phyloP scores from a whole-genome alignment of 2,888 invertebrate species.

The Campoplex nolae region DNA sequence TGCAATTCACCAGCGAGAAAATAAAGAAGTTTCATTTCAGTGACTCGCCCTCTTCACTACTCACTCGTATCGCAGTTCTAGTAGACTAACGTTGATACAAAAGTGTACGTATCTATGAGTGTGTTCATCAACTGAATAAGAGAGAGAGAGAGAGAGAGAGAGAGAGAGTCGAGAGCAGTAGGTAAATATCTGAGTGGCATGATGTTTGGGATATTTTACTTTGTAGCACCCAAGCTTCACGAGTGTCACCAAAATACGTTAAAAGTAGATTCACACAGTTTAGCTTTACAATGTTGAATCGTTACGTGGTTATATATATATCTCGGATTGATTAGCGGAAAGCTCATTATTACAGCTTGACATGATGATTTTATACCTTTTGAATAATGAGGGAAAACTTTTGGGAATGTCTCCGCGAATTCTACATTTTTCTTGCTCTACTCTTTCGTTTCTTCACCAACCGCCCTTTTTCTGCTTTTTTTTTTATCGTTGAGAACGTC shows the following conservation, averaged over 20 bases:
- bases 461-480: not conserved
- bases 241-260: constrained; percentile 14
- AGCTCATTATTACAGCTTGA: constrained; percentile 13
- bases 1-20: constrained; percentile 58
- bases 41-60: constrained; percentile 49
- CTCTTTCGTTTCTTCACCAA: too few relatives aligned
- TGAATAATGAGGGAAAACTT: too few relatives aligned
- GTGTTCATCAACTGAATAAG: constrained; percentile 24
- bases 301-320: not conserved
- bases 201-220: constrained; percentile 29
- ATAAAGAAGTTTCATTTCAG: constrained; percentile 61
- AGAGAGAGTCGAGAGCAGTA: constrained; percentile 1
- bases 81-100: constrained; percentile 24
- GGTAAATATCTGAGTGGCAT: constrained; percentile 36
- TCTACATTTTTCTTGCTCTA: not conserved
- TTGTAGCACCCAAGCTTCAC: not conserved
- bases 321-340: not conserved
- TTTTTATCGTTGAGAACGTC: not conserved
- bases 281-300: not conserved
- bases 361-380: too few relatives aligned
- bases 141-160: constrained; percentile 3
- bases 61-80: constrained; percentile 39
- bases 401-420: not conserved
- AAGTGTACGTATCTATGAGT: constrained; percentile 2
- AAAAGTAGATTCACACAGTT: not conserved